Base-by-base conservation (phyloP, 2,888 invertebrate species). In the Liopterus haemorrhoidalis region DNA sequence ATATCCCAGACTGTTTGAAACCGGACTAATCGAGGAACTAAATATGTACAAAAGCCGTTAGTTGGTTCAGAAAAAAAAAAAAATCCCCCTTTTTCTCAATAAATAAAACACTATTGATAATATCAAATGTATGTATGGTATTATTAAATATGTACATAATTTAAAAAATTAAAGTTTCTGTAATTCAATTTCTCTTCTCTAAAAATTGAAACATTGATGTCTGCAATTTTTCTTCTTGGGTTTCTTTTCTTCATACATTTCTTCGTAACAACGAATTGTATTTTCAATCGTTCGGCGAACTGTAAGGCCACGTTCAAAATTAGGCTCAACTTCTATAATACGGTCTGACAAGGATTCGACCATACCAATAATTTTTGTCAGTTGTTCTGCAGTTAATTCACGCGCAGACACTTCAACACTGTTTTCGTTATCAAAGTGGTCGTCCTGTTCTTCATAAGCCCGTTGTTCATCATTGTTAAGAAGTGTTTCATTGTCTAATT, bases 181-280 rank as follows among this genome's bases (percentile, higher is more conserved):
- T n/a, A n/a, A n/a, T n/a, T n/a, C n/a, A n/a, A n/a, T n/a, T n/a
- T n/a, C n/a, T n/a, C n/a, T n/a, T n/a, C n/a, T n/a, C n/a, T n/a
- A n/a, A n/a, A n/a, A n/a, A n/a, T n/a, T n/a, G n/a, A n/a, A n/a
- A n/a, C n/a, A n/a, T n/a, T n/a, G n/a, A n/a, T n/a, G n/a, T n/a
- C n/a, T n/a, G n/a, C n/a, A n/a, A n/a, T n/a, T n/a, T n/a, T n/a
- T n/a, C n/a, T n/a, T n/a, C n/a, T n/a, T n/a, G n/a, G n/a, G n/a
- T n/a, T 25, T 37, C 38, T 21, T 42, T n/a, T 47, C 31, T 30
- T 36, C 24, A 47, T 37, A 47, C n/a, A 43, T 20, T 33, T 43
- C 37, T 38, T 30, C 43, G 24, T 47, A 47, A 12, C 30, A 28
- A 27, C 31, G 33, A 35, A 43, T 18, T 21, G 42, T 22, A 42